phyloP scores from a whole-genome alignment of 2,797 vertebrate genomes.

The Carcharodon carcharias region DNA sequence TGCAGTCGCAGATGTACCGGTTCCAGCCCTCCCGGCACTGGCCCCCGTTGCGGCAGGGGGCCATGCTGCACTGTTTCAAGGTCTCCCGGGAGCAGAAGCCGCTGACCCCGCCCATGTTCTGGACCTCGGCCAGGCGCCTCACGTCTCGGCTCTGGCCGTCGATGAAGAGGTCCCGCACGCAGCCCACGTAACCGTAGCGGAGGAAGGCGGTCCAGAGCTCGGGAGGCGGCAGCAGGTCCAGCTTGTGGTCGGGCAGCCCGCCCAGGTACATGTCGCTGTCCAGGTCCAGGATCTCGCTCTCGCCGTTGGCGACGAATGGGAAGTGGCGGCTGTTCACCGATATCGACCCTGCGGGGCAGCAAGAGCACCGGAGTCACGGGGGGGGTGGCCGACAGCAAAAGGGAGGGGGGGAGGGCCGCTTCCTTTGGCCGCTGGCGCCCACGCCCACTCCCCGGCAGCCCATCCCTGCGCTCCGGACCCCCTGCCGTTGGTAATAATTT shows the following conservation, averaged over 20 bases:
- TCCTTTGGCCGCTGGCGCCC: too few relatives aligned
- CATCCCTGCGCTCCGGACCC: too few relatives aligned
- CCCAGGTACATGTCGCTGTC: conserved; percentile 86
- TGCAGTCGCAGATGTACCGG: conserved; percentile 83
- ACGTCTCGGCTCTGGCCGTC: conserved; percentile 83
- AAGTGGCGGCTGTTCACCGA: conserved; percentile 81
- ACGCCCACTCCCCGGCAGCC: too few relatives aligned
- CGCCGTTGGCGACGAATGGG: conserved; percentile 79
- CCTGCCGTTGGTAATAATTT: too few relatives aligned
- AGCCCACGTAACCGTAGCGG: conserved; percentile 82
- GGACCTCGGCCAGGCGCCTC: conserved; percentile 70
- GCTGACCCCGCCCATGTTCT: conserved; percentile 65
- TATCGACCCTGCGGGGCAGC: conserved; percentile 59
- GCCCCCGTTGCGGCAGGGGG: conserved; percentile 74
- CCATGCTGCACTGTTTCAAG: conserved; percentile 67
- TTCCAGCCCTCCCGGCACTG: conserved; percentile 87
- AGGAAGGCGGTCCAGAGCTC: conserved; percentile 84
- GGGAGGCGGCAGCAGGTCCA: conserved; percentile 67
- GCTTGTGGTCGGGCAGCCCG: conserved; percentile 73
- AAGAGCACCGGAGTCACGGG: neutral
- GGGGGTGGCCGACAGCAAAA: too few relatives aligned
- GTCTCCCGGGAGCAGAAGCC: conserved; percentile 79
- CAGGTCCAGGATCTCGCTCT: conserved; percentile 84
- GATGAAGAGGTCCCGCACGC: conserved; percentile 82
- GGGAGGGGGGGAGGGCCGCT: too few relatives aligned